Percentiles rank a stretch among this genome's conserved stretches.
Evolutionary conservation across 2,797 vertebrate species (phyloP).

Genomic region (Oreonectes daqikongensis): DNA sequence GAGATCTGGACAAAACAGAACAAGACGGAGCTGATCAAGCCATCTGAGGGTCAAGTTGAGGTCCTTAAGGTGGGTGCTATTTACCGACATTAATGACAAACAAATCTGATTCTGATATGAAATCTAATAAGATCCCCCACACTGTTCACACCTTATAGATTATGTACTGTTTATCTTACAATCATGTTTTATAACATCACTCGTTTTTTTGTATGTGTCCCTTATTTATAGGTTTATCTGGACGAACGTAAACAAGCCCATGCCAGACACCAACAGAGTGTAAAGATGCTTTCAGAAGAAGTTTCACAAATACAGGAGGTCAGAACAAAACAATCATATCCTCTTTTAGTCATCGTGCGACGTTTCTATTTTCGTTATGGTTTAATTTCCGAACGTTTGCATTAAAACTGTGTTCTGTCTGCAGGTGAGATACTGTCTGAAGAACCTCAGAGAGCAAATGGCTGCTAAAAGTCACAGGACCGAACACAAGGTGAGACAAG

Average conservation of each 20-base stretch:
- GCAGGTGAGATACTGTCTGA: slow-evolving; percentile 81
- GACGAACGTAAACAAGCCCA: slow-evolving; percentile 81
- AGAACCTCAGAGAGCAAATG: slow-evolving; percentile 81
- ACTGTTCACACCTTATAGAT: background rate
- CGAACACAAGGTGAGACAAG: slow-evolving; percentile 67
- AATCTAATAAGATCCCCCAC: background rate
- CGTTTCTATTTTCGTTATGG: background rate
- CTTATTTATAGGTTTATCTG: slow-evolving; percentile 83
- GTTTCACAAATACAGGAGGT: slow-evolving; percentile 93
- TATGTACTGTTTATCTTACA: background rate
- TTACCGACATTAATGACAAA: background rate
- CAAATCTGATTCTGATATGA: background rate
- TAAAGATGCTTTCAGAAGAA: slow-evolving; percentile 88
- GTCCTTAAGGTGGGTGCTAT: slow-evolving; percentile 86
- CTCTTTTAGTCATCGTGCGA: background rate
- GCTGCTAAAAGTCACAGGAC: slow-evolving; percentile 70
- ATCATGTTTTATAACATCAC: background rate
- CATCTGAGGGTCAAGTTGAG: slow-evolving; percentile 85
- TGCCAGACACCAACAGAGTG: slow-evolving; percentile 79
- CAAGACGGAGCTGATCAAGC: slow-evolving; percentile 81
- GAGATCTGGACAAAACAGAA: slow-evolving; percentile 52
- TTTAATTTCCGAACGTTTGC: slow-evolving; percentile 20
- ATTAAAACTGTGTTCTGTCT: slow-evolving; percentile 27
- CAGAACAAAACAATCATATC: slow-evolving; percentile 43
- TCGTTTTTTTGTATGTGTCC: background rate